Evolutionary conservation across 2,797 vertebrate genomes (phyloP).

Genomic region (Paedocypris micromegethes): DNA sequence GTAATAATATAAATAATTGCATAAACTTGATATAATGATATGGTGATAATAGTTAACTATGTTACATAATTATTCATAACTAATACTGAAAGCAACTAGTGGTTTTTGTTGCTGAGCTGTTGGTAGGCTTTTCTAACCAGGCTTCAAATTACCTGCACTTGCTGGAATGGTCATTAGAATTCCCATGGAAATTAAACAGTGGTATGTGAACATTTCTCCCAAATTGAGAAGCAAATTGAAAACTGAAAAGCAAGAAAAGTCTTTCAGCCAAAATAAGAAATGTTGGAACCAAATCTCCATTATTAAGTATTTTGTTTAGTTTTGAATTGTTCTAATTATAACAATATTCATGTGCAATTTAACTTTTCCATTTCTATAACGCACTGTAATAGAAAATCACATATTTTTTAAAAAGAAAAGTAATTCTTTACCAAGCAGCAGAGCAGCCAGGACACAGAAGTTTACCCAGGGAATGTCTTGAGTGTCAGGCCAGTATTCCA

Average conservation of each 20-base stretch:
- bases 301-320: too few relatives aligned
- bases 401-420: neutral
- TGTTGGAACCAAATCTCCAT: neutral
- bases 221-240: slow-evolving; percentile 53
- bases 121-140: too few relatives aligned
- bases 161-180: slow-evolving; percentile 53
- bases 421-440: slow-evolving; percentile 48
- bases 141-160: slow-evolving; percentile 46
- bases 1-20: too few relatives aligned
- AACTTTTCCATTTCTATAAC: too few relatives aligned
- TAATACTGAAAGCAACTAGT: too few relatives aligned
- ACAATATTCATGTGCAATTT: too few relatives aligned
- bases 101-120: too few relatives aligned
- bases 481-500: slow-evolving; percentile 53
- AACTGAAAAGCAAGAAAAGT: slow-evolving; percentile 32
- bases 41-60: too few relatives aligned
- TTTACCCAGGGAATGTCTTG: slow-evolving; percentile 50
- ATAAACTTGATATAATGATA: too few relatives aligned
- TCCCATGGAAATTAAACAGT: slow-evolving; percentile 50
- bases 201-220: slow-evolving; percentile 49
- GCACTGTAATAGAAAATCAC: too few relatives aligned
- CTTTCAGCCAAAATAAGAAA: neutral
- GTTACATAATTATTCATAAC: too few relatives aligned
- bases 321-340: too few relatives aligned
- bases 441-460: slow-evolving; percentile 47